Conservation (phyloP, 1,140 invertebrate genomes). For the Hylaeus anthracinus region DNA sequence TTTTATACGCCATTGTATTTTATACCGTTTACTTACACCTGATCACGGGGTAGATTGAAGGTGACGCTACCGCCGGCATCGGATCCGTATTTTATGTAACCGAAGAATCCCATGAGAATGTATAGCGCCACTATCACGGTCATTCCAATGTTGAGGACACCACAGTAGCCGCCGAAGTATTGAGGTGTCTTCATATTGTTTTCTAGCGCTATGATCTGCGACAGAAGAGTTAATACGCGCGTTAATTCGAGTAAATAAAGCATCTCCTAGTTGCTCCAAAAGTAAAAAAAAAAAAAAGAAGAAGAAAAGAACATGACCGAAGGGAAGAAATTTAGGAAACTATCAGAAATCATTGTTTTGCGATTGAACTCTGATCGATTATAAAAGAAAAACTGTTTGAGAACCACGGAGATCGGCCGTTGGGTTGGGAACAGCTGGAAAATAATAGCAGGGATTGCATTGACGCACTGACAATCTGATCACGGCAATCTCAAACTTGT, state of each 20-base stretch:
- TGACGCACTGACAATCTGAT: conserved; percentile 35
- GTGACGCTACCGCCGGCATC: conserved; percentile 86
- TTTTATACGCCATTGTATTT: too few relatives aligned
- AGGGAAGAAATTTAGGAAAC: too few relatives aligned
- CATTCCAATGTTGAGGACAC: conserved; percentile 91
- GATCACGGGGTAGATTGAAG: conserved; percentile 85
- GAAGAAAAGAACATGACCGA: too few relatives aligned
- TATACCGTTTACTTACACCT: conserved; percentile 36
- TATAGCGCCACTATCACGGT: conserved; percentile 87
- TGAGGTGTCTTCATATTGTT: conserved; percentile 92
- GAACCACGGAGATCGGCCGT: neutral
- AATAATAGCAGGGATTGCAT: conserved; percentile 34
- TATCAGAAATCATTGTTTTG: too few relatives aligned
- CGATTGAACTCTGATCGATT: neutral
- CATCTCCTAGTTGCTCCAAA: too few relatives aligned
- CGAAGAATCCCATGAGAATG: conserved; percentile 89
- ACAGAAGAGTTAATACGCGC: neutral
- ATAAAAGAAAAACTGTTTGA: neutral
- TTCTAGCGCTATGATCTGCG: conserved; percentile 90
- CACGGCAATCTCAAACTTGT: conserved; percentile 41
- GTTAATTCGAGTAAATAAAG: too few relatives aligned
- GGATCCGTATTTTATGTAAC: conserved; percentile 90
- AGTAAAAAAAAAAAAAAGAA: too few relatives aligned
- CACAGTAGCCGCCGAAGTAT: conserved; percentile 86
- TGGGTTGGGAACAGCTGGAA: conserved; percentile 19